Base-by-base conservation (phyloP, 2,113 vertebrate species). In the Danio rerio region DNA sequence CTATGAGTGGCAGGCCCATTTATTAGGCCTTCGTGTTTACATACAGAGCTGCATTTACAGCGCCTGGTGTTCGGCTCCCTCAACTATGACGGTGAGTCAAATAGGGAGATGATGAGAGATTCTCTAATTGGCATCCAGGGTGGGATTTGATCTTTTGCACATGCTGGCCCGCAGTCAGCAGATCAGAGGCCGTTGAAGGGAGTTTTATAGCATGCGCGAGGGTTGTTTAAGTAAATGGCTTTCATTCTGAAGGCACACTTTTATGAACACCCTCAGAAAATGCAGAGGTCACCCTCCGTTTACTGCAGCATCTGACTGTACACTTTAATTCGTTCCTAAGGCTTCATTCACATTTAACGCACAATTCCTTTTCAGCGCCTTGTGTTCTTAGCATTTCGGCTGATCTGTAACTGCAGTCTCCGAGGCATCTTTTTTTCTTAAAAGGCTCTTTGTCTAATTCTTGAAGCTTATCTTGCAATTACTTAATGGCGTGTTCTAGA, bases 131-230 rank as follows among this genome's bases (percentile, higher is more conserved):
- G 88, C 90, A 83, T 91, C 89, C 89, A 83, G 82, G 81, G 88
- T 89, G 81, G 88, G 87, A 85, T 90, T 78, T 86, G 92, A 95
- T 93, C 93, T 85, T 83, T 83, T 84, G n/a, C 86, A 91, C 90
- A 87, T 72, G 87, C 88, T 90, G 83, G 69, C 80, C 90, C 89
- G 91, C 91, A 87, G 87, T 90, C 75, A 90, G 40, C 10, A 81
- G 91, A 91, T 91, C 90, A 91, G 55, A 92, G 89, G 88, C 56
- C 76, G 80, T 42, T 50, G 49, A 5, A 16, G 56, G 89, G 89
- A 91, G 89, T 92, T 90, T 88, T 88, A 84, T 88, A 61, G 83
- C 65, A 69, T 61, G 81, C 42, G 45, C 74, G 83, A 81, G 81
- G 81, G 83, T 52, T 70, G n/a, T 87, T 88, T 86, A 87, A 90